Base-by-base conservation (phyloP, 2,888 invertebrate genomes). In the Melinopterus prodromus region DNA sequence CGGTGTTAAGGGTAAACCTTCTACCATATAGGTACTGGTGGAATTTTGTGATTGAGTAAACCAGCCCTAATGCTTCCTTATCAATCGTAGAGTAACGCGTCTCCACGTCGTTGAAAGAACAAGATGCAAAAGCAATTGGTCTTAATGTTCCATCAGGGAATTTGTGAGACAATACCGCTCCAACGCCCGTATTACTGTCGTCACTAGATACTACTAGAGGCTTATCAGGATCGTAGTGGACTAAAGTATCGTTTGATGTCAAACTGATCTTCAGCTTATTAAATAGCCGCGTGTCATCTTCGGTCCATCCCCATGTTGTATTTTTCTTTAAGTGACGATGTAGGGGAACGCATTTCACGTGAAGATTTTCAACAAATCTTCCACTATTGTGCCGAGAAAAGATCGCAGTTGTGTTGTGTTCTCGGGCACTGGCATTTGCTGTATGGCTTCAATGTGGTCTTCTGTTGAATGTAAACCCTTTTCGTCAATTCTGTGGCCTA, bases 41-140 rank as follows among this genome's bases (percentile, higher is more conserved):
- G 70, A 80, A 81, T 71, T 77, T 79, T 9, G 37, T 75, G 3
- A 81, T 75, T 15, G 71, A 71, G 35, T 15, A 78, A 6, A 78
- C 71, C 6, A 78, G 37, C 6, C 53, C 36, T 16, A 53, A 4
- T 15, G 77, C 37, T 16, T 77, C 77, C 16, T 80, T 80, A 35
- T 79, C 78, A 7, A 80, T 80, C 14, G 74, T 79, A 6, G 80
- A 80, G 78, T 79, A 72, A 16, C 75, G 14, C n/a, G n/a, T 35
- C 78, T 83, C 81, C 3, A 26, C 26, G 2, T 26, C 26, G 3
- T 26, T 26, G 26, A 26, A 26, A 26, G 26, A 26, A 26, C 81
- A 15, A 7, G 83, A 83, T 26, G 82, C 80, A 78, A 76, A 82
- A 6, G 81, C 81, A 16, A 83, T 80, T 36, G 80, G 81, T 71